Base-by-base conservation (phyloP, 2,797 vertebrate species). In the Mycteria americana region DNA sequence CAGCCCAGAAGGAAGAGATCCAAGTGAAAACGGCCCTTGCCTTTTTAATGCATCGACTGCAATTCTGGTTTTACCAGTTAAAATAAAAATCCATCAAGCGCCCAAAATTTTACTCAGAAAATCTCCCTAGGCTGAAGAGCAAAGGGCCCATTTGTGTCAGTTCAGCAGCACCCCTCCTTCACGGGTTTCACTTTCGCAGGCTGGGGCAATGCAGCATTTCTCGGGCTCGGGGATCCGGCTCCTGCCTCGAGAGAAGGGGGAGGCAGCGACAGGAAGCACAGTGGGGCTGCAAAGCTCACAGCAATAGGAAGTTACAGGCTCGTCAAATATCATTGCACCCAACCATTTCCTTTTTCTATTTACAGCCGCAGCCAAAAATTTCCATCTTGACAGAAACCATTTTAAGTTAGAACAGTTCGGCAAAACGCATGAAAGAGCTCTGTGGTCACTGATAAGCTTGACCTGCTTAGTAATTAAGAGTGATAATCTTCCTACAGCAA, bases 311-410 rank as follows among this genome's bases (percentile, higher is more conserved):
- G 93, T 88, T 85, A 92, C 76, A 69, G 43, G 89, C 77, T 95
- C 88, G 90, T 95, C 93, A 97, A 96, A 68, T 59, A 89, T 57
- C 88, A 95, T 70, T 96, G 72, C 89, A 81, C 74, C 41, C 80
- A 82, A 90, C 79, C 87, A 79, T 95, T 97, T 97, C 95, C 96
- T 97, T 95, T 94, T 85, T 97, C 70, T 88, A 57, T 45, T 62
- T 69, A 91, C 53, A 91, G 59, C 48, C 18, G 6, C 74, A 85
- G 85, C 4, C 84, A 95, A 78, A 84, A 88, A 79, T 60, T 91
- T 95, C 78, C 83, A 48, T 54, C 76, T 90, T 92, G 45, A 76
- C 46, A 88, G 41, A 95, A 96, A 79, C 46, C 35, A 86, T 67
- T 88, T 93, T 30, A 85, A 82, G 37, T 24, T 75, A 91, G 33